Base-by-base conservation (phyloP, 37 sponge, comb jelly and placozoan genomes). In the Corticium candelabrum region DNA sequence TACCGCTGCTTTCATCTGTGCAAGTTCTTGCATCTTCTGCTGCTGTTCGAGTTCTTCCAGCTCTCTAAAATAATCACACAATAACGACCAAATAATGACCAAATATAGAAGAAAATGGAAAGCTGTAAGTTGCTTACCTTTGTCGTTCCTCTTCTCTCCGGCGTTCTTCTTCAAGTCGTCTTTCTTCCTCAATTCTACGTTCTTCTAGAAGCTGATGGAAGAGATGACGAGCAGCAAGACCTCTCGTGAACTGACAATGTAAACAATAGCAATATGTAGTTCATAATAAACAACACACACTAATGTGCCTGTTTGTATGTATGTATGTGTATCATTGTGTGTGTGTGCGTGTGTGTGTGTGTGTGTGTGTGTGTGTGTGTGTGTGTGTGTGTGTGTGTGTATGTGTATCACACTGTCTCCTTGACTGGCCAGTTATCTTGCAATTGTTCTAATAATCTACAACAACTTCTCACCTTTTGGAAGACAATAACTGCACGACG, bases 111-210 rank as follows among this genome's bases (percentile, higher is more conserved):
- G 29, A 76, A 31, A 57, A 38, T 5, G 38, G 32, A 33, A 21
- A 2, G 29, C 0, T 31, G 4, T 29, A 30, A 31, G n/a, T n/a
- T 50, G 21, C 15, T 27, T 21, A 85, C 86, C 82, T 76, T 34
- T 77, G 76, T 76, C 82, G 41, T 50, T 82, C 82, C 67, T 86
- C 86, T 74, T 86, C 81, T 41, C 78, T 67, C 30, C 86, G 40
- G 68, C 84, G 77, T 85, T 95, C 96, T 75, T 93, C 94, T 35
- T 87, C 88, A n/a, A 92, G 74, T 39, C 87, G 68, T 33, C 89
- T 77, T 74, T 94, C 89, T 77, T 94, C 95, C 69, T 91, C 95
- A 34, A 88, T 85, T 39, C 91, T 69, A 82, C 89, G 89, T 79
- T 86, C 80, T 72, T 88, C 88, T 77, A 88, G 68, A 68, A 94